Evolutionary conservation across 2,797 vertebrate species (phyloP).

Genomic region (Ctenopoma multispine): DNA sequence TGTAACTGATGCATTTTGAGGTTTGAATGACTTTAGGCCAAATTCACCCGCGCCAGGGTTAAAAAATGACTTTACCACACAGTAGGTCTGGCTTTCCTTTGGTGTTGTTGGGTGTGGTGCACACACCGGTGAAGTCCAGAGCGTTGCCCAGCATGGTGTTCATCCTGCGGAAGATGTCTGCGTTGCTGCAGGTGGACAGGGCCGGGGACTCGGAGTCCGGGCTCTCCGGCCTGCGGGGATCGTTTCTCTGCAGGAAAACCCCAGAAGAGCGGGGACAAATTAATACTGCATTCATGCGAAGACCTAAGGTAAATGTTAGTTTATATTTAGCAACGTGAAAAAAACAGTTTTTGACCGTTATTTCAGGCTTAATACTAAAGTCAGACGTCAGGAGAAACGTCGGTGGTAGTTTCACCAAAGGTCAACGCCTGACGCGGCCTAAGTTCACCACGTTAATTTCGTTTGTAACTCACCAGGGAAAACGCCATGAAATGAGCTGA

Average conservation of each 20-base stretch:
- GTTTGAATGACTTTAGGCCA: neutral
- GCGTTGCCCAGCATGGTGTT: conserved; percentile 97
- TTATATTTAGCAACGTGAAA: fast-evolving
- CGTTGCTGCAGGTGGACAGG: conserved; percentile 96
- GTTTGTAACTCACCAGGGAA: conserved; percentile 83
- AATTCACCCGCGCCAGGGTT: neutral
- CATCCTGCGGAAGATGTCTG: conserved; percentile 95
- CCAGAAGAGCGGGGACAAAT: neutral
- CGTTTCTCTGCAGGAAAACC: conserved; percentile 74
- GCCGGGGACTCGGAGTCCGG: conserved; percentile 90
- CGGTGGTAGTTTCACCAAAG: neutral
- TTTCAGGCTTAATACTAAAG: neutral
- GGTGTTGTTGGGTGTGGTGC: conserved; percentile 89
- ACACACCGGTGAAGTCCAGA: conserved; percentile 95
- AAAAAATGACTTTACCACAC: conserved; percentile 84
- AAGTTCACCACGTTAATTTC: neutral
- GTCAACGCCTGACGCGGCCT: neutral
- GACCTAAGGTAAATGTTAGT: fast-evolving
- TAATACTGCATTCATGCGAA: neutral
- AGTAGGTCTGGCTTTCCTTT: conserved; percentile 88
- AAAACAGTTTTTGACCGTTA: neutral
- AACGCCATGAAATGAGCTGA: conserved; percentile 81
- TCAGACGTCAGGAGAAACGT: neutral
- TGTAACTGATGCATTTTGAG: neutral
- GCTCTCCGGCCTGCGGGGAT: conserved; percentile 86